A percentile compares a stretch with the other conserved stretches of the same genome.
Conservation (phyloP, 2,888 invertebrate genomes). For the Petrolisthes manimaculis region DNA sequence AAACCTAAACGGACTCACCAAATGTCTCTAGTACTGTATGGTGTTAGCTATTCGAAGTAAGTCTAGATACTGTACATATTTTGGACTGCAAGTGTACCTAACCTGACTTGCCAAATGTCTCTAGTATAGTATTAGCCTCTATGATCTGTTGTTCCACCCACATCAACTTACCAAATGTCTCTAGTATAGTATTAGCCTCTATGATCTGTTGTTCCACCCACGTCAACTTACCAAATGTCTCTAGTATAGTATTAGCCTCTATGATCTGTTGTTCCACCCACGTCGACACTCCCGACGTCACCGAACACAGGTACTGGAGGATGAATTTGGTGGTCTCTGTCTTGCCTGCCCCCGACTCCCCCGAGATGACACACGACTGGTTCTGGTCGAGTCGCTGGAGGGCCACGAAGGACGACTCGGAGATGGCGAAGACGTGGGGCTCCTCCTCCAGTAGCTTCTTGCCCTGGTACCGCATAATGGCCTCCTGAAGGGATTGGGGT, state of each 20-base stretch:
- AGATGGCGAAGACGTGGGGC: slow-evolving; percentile 91
- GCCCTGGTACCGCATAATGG: slow-evolving; percentile 85
- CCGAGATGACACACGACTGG: slow-evolving; percentile 91
- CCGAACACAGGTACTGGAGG: slow-evolving; percentile 90
- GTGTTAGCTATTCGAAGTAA: no score
- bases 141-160: slow-evolving; percentile 97
- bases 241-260: slow-evolving; percentile 92
- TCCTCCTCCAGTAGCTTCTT: slow-evolving; percentile 84
- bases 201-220: slow-evolving; percentile 97
- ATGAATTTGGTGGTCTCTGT: slow-evolving; percentile 94
- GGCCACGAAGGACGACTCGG: slow-evolving; percentile 88
- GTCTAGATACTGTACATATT: no score
- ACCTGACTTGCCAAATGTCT: slow-evolving; percentile 91
- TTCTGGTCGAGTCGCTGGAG: slow-evolving; percentile 74
- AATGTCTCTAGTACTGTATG: no score
- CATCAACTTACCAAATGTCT: slow-evolving; percentile 90
- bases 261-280: slow-evolving; percentile 97
- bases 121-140: slow-evolving; percentile 92
- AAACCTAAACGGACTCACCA: no score
- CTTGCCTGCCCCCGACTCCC: slow-evolving; percentile 93
- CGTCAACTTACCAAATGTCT: slow-evolving; percentile 91
- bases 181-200: slow-evolving; percentile 92
- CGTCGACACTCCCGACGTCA: slow-evolving; percentile 84
- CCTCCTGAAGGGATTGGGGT: slow-evolving; percentile 76
- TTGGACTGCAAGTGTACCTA: no score